Base-by-base conservation (phyloP, 2,113 vertebrate species). In the Malurus melanocephalus region DNA sequence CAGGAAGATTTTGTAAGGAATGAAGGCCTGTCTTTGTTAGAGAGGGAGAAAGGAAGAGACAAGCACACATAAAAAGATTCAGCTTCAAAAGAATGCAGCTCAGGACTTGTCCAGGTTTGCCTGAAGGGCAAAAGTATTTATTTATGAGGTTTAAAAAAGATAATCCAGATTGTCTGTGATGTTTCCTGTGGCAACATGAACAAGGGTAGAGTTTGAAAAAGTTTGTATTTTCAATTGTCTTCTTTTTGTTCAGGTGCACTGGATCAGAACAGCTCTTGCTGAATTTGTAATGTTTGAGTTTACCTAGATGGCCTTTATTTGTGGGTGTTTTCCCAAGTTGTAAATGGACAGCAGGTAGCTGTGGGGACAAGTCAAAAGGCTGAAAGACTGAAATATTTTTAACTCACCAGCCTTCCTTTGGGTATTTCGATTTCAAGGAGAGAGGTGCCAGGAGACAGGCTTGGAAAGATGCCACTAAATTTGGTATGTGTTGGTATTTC, bases 81-180 rank as follows among this genome's bases (percentile, higher is more conserved):
- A 93, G 92, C 95, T 94, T 97, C 92, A 92, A 82, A 96, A 86
- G 95, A 97, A 97, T 96, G 96, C 93, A 95, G 74, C 57, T 93
- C 59, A 46, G 82, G 93, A 93, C 90, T 94, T 89, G 85, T 88
- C 80, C 85, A 80, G 72, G 68, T 90, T 95, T 94, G 93, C 93
- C 93, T 61, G 60, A 67, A 57, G 90, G 90, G 84, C 51, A 94
- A 90, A 91, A 79, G 55, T 81, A 87, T 85, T 90, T 91, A 72
- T 90, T 84, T 74, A 28, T 77, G 46, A 75, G 28, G 24, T 27
- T 42, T 60, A 51, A 77, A 77, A 80, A 74, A 72, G 45, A 56
- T 13, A 88, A 77, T 40, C 24, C 42, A 51, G 19, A 9, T 76
- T 53, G 61, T 28, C 35, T 57, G 19, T 67, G 79, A 51, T 53